Conservation (phyloP, 2,113 vertebrate genomes). For the Sinosuthora webbiana region DNA sequence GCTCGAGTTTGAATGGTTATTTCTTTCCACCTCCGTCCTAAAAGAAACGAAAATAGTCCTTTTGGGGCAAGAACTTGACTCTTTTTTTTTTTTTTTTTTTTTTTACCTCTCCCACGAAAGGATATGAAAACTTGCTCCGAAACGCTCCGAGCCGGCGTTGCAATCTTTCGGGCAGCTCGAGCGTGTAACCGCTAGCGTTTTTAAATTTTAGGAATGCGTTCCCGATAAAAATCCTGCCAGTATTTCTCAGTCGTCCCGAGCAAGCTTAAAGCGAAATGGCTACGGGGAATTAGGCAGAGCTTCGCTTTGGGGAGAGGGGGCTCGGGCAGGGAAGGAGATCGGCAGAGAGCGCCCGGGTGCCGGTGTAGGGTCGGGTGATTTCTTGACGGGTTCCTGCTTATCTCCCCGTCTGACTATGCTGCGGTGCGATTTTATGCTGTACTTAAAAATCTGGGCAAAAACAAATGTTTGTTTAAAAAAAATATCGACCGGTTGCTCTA, state of each 20-base stretch:
- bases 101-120: not conserved
- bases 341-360: not conserved
- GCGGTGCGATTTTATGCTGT: not conserved
- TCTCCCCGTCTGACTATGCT: not conserved
- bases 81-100: not conserved
- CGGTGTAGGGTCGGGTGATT: not conserved
- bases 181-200: not conserved
- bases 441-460: slow-evolving; percentile 39
- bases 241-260: not conserved
- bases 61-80: not conserved
- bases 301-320: not conserved
- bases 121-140: not conserved
- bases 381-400: not conserved
- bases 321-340: not conserved
- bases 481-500: not conserved
- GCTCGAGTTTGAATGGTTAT: rapidly evolving
- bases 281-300: not conserved
- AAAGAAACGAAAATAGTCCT: not conserved
- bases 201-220: not conserved
- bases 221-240: not conserved
- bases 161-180: not conserved
- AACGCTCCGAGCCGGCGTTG: not conserved
- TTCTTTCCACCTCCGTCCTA: not conserved
- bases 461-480: slow-evolving; percentile 54
- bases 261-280: not conserved